Evolutionary conservation across 2,888 invertebrate genomes (phyloP).

Genomic region (Rutpela maculata): DNA sequence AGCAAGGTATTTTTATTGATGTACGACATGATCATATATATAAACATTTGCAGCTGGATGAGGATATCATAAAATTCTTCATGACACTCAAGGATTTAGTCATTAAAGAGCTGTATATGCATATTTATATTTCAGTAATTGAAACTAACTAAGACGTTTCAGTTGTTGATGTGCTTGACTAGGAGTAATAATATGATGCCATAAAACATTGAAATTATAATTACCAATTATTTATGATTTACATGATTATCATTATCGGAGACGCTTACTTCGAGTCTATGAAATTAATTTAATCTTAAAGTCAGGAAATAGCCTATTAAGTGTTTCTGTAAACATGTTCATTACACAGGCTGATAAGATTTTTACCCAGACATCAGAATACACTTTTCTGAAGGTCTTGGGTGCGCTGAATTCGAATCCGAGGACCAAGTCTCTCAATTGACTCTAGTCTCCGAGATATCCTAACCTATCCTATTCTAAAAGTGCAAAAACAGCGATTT

Average conservation of each 20-base stretch:
- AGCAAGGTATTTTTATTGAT: constrained; percentile 9
- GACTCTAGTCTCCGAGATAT: no score
- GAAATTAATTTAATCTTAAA: no score
- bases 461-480: no score
- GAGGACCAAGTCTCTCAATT: no score
- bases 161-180: neutral
- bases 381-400: no score
- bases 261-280: no score
- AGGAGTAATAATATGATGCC: neutral
- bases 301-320: no score
- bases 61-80: constrained; percentile 4
- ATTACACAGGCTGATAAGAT: no score
- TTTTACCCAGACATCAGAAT: no score
- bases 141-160: neutral
- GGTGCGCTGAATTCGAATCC: no score
- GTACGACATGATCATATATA: constrained; percentile 5
- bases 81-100: neutral
- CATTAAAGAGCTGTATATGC: constrained; percentile 23
- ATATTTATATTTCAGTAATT: constrained; percentile 18
- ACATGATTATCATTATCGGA: neutral
- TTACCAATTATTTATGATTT: neutral
- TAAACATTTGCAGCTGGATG: neutral
- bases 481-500: no score
- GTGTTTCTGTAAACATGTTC: no score
- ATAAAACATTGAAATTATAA: neutral